phyloP scores from a whole-genome alignment of 1,140 invertebrate species.

The Gerris buenoi region DNA sequence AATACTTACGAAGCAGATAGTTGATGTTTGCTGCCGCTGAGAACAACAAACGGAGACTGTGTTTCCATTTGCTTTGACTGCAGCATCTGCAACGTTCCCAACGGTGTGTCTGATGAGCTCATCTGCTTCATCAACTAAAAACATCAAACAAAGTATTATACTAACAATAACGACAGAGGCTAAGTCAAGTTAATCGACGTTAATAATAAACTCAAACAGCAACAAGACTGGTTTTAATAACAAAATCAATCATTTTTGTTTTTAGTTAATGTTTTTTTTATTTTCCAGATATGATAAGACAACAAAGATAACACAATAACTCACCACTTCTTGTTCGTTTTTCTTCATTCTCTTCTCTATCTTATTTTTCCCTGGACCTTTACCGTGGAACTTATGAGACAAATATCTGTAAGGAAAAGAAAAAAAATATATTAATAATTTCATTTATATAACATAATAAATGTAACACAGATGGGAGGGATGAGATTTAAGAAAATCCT shows the following conservation, averaged over 20 bases:
- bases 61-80: constrained; percentile 95
- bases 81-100: constrained; percentile 83
- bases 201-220: no score
- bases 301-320: constrained; percentile 24
- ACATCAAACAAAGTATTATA: no score
- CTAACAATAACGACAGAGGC: no score
- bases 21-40: constrained; percentile 65
- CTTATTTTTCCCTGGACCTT: constrained; percentile 98
- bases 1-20: neutral
- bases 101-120: constrained; percentile 94
- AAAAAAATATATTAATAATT: constrained; percentile 3
- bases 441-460: neutral
- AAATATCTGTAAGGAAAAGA: constrained; percentile 45
- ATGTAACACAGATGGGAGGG: neutral
- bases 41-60: constrained; percentile 83
- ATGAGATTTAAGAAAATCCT: neutral
- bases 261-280: no score
- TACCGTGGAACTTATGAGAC: constrained; percentile 97
- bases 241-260: no score
- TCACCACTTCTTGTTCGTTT: constrained; percentile 75
- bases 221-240: no score
- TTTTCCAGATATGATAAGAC: no score
- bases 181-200: no score
- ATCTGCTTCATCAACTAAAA: constrained; percentile 89
- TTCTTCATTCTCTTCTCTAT: constrained; percentile 94